Conservation (phyloP, 2,888 invertebrate species). For the Alentia gelatinosa region DNA sequence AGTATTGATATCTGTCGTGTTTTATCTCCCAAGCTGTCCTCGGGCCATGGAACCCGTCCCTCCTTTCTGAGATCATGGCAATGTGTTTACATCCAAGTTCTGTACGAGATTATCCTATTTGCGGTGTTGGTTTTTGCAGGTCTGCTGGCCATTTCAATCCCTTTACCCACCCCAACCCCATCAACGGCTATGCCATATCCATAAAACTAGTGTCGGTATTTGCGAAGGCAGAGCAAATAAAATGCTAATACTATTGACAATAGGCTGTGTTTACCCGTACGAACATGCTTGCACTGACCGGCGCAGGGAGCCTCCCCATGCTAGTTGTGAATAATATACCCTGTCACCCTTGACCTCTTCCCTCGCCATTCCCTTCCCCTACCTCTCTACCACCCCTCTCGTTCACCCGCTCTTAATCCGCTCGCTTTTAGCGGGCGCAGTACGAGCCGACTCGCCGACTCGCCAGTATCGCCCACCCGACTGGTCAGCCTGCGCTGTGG, state of each 20-base stretch:
- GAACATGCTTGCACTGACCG: background rate
- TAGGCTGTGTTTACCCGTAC: background rate
- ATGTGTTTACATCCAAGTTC: background rate
- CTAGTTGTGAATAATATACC: background rate
- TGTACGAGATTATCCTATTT: background rate
- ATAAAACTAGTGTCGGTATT: background rate
- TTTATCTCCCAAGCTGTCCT: background rate
- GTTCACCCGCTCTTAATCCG: background rate
- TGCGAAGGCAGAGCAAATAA: background rate
- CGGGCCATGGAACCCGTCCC: no score
- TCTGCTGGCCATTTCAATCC: background rate
- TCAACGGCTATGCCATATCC: background rate
- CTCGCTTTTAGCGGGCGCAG: background rate
- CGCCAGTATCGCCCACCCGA: background rate
- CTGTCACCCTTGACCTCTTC: background rate
- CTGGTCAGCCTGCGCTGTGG: background rate
- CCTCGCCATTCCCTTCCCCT: background rate
- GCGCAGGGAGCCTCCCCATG: background rate
- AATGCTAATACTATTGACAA: background rate
- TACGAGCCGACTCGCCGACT: background rate
- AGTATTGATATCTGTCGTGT: constrained; percentile 22
- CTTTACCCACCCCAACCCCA: no score
- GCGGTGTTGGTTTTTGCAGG: background rate
- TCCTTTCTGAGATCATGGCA: background rate
- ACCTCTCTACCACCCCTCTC: background rate